Conservation (phyloP, 1,140 invertebrate genomes). For the Trichonephila clavipes region DNA sequence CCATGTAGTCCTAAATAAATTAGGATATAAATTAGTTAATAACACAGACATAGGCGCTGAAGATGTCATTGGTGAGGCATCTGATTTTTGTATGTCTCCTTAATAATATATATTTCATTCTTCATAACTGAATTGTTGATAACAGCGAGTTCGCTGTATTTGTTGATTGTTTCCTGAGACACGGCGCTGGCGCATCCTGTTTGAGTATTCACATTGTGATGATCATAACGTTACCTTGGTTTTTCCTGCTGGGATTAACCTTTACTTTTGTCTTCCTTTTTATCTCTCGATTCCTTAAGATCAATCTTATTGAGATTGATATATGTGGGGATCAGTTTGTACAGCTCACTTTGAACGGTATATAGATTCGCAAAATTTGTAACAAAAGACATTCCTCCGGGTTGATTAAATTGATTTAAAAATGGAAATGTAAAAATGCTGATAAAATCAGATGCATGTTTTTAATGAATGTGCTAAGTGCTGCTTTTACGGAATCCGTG, state of each 20-base stretch:
- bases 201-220: not conserved
- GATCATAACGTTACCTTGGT: conserved; percentile 7
- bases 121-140: not conserved
- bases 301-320: conserved; percentile 10
- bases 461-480: not conserved
- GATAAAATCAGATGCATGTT: not conserved
- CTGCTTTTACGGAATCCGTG: not conserved
- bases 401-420: not conserved
- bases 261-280: conserved; percentile 65
- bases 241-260: conserved; percentile 49
- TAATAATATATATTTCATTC: not conserved
- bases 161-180: not conserved
- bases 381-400: not conserved
- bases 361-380: conserved; percentile 5
- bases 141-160: not conserved
- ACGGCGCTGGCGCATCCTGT: conserved; percentile 5
- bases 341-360: not conserved
- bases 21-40: conserved; percentile 76
- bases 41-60: conserved; percentile 67
- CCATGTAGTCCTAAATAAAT: conserved; percentile 65
- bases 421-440: not conserved
- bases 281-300: not conserved
- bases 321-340: not conserved
- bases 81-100: conserved; percentile 27
- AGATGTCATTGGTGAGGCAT: conserved; percentile 50